Evolutionary conservation across 1,140 invertebrate species (phyloP).

Genomic region (Drosophila miranda): DNA sequence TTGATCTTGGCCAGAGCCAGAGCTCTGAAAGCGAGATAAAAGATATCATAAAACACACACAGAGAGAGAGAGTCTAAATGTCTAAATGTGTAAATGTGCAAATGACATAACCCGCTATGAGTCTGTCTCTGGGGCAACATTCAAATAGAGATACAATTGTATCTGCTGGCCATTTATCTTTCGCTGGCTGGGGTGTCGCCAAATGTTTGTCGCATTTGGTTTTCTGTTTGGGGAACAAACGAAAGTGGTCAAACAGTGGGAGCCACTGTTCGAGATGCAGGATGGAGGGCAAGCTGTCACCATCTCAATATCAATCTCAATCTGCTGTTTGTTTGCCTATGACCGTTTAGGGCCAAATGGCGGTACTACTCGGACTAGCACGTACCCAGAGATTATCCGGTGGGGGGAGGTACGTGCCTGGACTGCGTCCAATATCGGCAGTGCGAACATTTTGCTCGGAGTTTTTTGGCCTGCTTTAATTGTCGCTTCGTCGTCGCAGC

Average conservation of each 20-base stretch:
- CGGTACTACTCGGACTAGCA: constrained; percentile 36
- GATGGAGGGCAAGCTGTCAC: constrained; percentile 11
- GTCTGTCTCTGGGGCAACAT: not conserved
- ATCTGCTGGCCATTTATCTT: constrained; percentile 66
- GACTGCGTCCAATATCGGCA: constrained; percentile 49
- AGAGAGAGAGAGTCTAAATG: constrained; percentile 1
- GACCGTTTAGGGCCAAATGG: constrained; percentile 72
- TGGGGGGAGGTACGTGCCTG: constrained; percentile 47
- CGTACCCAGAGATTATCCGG: constrained; percentile 25
- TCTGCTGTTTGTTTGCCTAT: constrained; percentile 26
- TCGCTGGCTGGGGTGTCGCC: not conserved
- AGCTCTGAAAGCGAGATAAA: constrained; percentile 33
- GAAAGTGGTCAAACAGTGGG: constrained; percentile 51
- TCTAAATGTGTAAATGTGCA: constrained; percentile 65
- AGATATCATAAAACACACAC: constrained; percentile 20
- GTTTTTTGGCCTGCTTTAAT: constrained; percentile 49
- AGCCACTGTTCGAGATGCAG: constrained; percentile 39
- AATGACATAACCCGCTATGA: constrained; percentile 69
- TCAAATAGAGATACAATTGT: constrained; percentile 65
- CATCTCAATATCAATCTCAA: not conserved
- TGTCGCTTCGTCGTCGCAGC: constrained; percentile 63
- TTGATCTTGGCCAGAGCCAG: constrained; percentile 50
- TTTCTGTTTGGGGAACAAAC: constrained; percentile 20
- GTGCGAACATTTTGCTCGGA: constrained; percentile 26
- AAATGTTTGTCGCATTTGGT: constrained; percentile 44